Evolutionary conservation across 1,140 invertebrate species (phyloP).

Genomic region (Mylabris phalerata): DNA sequence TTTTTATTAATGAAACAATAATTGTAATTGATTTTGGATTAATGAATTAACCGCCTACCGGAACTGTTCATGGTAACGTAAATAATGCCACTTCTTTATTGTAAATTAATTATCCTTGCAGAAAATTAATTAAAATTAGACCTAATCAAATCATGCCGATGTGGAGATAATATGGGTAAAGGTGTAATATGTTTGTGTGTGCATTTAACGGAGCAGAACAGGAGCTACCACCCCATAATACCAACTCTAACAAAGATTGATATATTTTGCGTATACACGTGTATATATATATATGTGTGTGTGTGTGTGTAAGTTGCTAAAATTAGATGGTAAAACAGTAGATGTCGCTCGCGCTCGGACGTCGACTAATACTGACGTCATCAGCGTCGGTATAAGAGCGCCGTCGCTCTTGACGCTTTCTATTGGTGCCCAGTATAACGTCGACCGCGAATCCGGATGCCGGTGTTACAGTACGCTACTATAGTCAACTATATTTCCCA

Average conservation of each 20-base stretch:
- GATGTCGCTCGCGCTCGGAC: slow-evolving; percentile 1
- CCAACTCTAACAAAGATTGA: background rate
- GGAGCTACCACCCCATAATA: no score
- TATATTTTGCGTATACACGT: background rate
- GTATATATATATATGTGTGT: no score
- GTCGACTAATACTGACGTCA: slow-evolving; percentile 4
- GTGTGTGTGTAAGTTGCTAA: background rate
- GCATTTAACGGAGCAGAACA: slow-evolving; percentile 10
- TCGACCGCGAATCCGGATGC: slow-evolving; percentile 11
- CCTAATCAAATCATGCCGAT: slow-evolving; percentile 11
- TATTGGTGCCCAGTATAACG: slow-evolving; percentile 12
- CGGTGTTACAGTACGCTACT: slow-evolving; percentile 15
- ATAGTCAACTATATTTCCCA: background rate
- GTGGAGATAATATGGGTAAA: slow-evolving; percentile 6
- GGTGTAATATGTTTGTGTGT: background rate
- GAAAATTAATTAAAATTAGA: slow-evolving; percentile 14
- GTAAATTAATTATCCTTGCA: slow-evolving; percentile 1
- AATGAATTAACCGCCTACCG: background rate
- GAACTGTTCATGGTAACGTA: background rate
- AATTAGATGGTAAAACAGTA: background rate
- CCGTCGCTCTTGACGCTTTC: slow-evolving; percentile 13
- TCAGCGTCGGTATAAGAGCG: slow-evolving; percentile 13
- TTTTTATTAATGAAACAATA: background rate
- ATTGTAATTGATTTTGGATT: background rate
- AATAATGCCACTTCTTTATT: background rate